Evolutionary conservation across 2,797 vertebrate species (phyloP), one percentile per base, ranked within the genome.

Genomic region (Phalloptychus januarius): DNA sequence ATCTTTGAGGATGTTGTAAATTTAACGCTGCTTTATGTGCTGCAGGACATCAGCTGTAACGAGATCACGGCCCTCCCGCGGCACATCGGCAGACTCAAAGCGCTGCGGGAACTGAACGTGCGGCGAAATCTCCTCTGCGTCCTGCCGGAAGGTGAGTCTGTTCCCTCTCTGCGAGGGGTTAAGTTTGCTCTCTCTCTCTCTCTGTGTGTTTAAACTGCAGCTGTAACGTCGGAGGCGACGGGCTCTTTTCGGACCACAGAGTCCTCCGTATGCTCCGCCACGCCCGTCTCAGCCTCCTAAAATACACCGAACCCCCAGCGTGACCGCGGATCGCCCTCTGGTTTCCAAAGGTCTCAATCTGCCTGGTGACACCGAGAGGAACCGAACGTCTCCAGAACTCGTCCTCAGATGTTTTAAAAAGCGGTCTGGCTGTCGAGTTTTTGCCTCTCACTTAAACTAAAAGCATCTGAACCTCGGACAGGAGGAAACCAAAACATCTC

Each of bases 31-130:
- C 61, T 82, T 8, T 50, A 54, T 79, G 82, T 79, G 36, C 69
- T 89, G n/a, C 93, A 99, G 98, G 98, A 99, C 88, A 95, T 99
- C 89, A 99, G 98, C 94, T 99, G 98, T 87, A 99, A 99, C 20
- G 98, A 99, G 94, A 96, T 99, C 93, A 97, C 97, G 1, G 93
- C 95, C 78, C 95, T 99, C 71, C 98, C 98, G 42, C 96, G 96
- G 8, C 96, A 98, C 88, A 96, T 98, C 77, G 96, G 97, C 44
- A 94, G 96, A 71, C 93, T 99, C 83, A 96, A 95, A 92, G 95
- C 95, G 74, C 91, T 99, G 23, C 94, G 95, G 76, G 98, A 99
- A 74, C 93, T 99, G 28, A 99, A 97, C 71, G 95, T 99, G 10
- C 95, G 98, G 75, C 94, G 97, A 81, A 99, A 99, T 93, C 96